Evolutionary conservation across 2,797 vertebrate species (phyloP).

Genomic region (Macropus fuliginosus): DNA sequence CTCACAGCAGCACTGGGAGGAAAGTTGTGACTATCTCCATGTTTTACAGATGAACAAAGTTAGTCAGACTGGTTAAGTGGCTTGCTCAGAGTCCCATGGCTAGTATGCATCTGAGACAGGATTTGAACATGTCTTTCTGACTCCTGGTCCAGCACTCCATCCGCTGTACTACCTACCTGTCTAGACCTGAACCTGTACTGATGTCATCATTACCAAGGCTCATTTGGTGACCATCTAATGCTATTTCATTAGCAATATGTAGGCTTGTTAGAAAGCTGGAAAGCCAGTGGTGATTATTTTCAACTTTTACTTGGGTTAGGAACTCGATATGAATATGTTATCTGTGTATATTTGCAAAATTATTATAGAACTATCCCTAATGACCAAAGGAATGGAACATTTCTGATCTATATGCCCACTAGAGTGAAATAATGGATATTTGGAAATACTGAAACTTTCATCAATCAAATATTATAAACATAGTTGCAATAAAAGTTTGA

Average conservation of each 20-base stretch:
- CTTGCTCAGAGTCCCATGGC: background rate
- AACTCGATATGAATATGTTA: background rate
- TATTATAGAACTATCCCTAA: background rate
- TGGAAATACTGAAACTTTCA: slow-evolving; percentile 29
- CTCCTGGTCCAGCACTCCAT: background rate
- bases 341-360: background rate
- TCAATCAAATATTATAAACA: slow-evolving; percentile 10
- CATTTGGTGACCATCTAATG: background rate
- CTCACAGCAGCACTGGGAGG: background rate
- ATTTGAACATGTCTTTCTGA: background rate
- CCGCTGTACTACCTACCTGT: background rate
- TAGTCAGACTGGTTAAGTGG: background rate
- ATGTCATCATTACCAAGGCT: background rate
- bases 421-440: slow-evolving; percentile 29
- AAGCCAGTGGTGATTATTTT: background rate
- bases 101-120: background rate
- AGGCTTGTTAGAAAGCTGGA: background rate
- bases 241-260: background rate
- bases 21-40: background rate
- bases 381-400: background rate
- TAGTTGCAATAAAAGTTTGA: slow-evolving; percentile 36
- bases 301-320: background rate
- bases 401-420: background rate
- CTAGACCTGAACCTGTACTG: background rate
- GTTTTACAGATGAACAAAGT: background rate